A percentile compares a stretch with the other conserved stretches of the same genome.
These are phyloP conservation scores for Zosterops hypoxanthus DNA, from an alignment of 2,113 vertebrate genomes.

Conservation along the genomic window DNA sequence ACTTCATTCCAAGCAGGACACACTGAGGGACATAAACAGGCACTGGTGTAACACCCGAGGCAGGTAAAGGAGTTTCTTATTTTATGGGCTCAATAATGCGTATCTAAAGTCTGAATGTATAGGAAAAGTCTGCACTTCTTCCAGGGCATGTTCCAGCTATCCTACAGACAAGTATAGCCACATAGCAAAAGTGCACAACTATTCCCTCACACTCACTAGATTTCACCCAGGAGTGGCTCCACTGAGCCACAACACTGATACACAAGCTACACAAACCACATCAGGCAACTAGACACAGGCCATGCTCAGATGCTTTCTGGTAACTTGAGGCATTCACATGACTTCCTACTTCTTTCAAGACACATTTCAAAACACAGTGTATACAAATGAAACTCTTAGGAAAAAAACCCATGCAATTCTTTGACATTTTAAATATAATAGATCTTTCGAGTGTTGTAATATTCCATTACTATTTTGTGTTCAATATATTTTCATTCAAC, in stretches of 20 bases:
- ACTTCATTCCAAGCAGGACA: not conserved
- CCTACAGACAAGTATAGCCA: not conserved
- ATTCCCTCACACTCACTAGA: not conserved
- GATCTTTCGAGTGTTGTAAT: not conserved
- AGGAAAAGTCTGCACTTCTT: not conserved
- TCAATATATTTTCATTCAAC: not conserved
- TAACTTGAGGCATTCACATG: not conserved
- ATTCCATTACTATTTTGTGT: not conserved
- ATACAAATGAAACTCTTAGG: not conserved
- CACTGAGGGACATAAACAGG: not conserved
- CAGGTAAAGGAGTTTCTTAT: not conserved
- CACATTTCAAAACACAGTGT: not conserved
- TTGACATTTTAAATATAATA: not conserved
- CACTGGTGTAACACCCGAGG: not conserved
- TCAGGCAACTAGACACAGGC: not conserved
- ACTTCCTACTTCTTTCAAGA: not conserved
- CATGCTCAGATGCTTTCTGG: accelerated
- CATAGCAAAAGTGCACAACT: not conserved
- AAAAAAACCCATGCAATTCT: not conserved
- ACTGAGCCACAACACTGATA: not conserved
- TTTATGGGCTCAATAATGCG: not conserved
- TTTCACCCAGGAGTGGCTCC: not conserved
- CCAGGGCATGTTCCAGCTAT: not conserved
- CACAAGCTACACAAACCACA: not conserved
- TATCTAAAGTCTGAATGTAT: not conserved